phyloP scores from a whole-genome alignment of 1,140 invertebrate genomes.

The Episyrphus balteatus region DNA sequence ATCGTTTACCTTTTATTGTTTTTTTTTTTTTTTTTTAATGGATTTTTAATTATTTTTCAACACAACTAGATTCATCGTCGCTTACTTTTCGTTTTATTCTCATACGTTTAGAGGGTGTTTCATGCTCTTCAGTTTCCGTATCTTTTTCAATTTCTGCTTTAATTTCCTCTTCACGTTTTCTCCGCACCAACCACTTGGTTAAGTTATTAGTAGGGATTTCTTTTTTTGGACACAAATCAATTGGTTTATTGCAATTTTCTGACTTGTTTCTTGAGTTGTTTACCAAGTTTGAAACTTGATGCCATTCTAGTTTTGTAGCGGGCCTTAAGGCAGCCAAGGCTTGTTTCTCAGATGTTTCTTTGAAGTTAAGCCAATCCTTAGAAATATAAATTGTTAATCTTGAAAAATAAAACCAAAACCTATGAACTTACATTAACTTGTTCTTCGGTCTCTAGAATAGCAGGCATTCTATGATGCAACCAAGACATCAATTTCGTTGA shows the following conservation, averaged over 20 bases:
- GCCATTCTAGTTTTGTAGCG: constrained; percentile 45
- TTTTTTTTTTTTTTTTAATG: no score
- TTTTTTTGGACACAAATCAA: constrained; percentile 17
- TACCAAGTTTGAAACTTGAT: constrained; percentile 58
- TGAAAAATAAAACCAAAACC: not conserved
- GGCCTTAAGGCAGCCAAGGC: constrained; percentile 45
- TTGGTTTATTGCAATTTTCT: constrained; percentile 51
- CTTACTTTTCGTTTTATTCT: no score
- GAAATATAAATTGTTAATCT: constrained; percentile 10
- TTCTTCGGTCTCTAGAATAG: constrained; percentile 56
- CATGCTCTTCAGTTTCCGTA: constrained; percentile 5
- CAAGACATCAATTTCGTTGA: constrained; percentile 55
- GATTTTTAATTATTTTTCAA: no score
- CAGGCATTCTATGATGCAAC: constrained; percentile 72
- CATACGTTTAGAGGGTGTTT: no score
- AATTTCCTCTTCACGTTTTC: constrained; percentile 12
- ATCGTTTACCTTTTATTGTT: no score
- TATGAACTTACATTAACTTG: constrained; percentile 48
- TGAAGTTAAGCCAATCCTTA: constrained; percentile 59
- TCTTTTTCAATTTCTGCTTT: constrained; percentile 7
- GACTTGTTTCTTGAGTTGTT: constrained; percentile 64
- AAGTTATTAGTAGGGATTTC: constrained; percentile 6
- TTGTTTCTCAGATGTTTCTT: constrained; percentile 42
- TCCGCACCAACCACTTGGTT: constrained; percentile 24
- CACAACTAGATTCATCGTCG: no score